Base-by-base conservation (phyloP, 2,888 invertebrate species). In the Drosophila falleni region DNA sequence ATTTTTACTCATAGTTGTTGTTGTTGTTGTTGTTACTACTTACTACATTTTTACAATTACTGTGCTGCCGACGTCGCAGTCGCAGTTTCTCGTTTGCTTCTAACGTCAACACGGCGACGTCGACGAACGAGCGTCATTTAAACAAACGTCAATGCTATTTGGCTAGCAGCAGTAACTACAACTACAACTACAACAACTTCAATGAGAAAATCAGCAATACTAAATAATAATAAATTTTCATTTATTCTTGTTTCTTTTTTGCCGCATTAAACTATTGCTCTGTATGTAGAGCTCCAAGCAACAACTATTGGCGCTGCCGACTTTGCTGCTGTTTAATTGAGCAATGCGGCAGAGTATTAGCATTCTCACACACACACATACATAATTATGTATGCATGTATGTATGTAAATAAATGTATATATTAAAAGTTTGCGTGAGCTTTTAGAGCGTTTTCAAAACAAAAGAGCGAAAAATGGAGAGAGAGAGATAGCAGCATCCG, bases 61-160 rank as follows among this genome's bases (percentile, higher is more conserved):
- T 59, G 64, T 58, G 56, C 55, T 50, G 71, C 44, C 15, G 39
- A 53, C 63, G 50, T 64, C 46, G 19, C 41, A 44, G 77, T 51
- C 50, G 33, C 15, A n/a, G 54, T 19, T n/a, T 47, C 15, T 53
- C 42, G 50, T 9, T 23, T n/a, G 23, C 56, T 44, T 41, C 29
- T 61, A 60, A 13, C 59, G 60, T 54, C 66, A 67, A 46, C 50
- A 58, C 42, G 33, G 29, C 39, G 53, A 58, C 8, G 31, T 31
- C 31, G 10, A 2, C 50, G 66, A 5, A 31, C 39, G 51, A 62
- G 63, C 82, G 87, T 81, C 81, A 84, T 68, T 62, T 68, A 73
- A 87, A 81, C 71, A 68, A 83, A 82, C 88, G 73, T 85, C 82
- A 87, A 84, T 84, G 78, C 62, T 65, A 44, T 61, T 73, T 55